Percentiles rank a stretch among this genome's conserved stretches.
These are phyloP conservation scores for Formica aserva DNA, from an alignment of 2,888 invertebrate species.

Conservation along the genomic window DNA sequence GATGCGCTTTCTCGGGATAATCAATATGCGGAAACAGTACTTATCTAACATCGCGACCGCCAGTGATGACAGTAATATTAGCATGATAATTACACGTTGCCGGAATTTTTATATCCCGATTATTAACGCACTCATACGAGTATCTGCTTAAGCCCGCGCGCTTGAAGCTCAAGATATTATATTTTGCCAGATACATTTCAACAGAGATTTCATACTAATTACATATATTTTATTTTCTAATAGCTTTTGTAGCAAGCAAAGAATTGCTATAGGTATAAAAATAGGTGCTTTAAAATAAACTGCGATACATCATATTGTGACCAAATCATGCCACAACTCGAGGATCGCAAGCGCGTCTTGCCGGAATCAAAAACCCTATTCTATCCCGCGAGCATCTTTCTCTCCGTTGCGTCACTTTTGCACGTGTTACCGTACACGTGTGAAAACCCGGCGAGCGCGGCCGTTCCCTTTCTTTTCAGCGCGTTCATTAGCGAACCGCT, in stretches of 20 bases:
- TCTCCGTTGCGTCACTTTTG: constrained; percentile 65
- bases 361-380: constrained; percentile 48
- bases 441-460: constrained; percentile 53
- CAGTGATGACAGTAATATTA: constrained; percentile 11
- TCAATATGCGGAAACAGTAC: constrained; percentile 23
- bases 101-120: not conserved
- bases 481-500: constrained; percentile 34
- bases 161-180: not conserved
- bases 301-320: not conserved
- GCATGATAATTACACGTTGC: not conserved
- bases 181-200: not conserved
- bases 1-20: constrained; percentile 34
- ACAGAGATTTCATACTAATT: not conserved
- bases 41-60: constrained; percentile 11
- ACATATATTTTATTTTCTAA: not conserved
- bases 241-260: not conserved
- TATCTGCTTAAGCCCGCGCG: not conserved
- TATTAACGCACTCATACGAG: not conserved
- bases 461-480: constrained; percentile 44
- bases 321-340: not conserved
- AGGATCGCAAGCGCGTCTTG: constrained; percentile 2
- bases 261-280: not conserved
- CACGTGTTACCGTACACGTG: constrained; percentile 64
- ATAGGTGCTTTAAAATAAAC: not conserved
- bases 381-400: constrained; percentile 51